Conservation (phyloP, 2,113 vertebrate genomes). For the Tenebrosternarchus preto region DNA sequence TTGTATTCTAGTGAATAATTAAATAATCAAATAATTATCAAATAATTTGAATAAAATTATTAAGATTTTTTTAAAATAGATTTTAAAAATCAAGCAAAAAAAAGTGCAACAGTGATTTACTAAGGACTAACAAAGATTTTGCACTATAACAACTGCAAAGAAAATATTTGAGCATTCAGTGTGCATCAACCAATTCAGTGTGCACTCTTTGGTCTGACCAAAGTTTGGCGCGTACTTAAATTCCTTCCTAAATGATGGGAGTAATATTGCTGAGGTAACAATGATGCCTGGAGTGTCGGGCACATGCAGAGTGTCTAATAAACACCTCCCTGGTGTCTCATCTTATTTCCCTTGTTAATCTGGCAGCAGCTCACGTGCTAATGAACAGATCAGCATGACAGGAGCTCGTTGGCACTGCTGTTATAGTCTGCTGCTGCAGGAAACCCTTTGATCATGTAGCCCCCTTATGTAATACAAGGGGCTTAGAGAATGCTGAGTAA, state of each 20-base stretch:
- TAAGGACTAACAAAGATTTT: too few species aligned
- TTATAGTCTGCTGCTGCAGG: constrained; percentile 13
- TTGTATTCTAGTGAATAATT: too few species aligned
- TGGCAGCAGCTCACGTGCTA: constrained; percentile 53
- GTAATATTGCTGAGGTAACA: constrained; percentile 15
- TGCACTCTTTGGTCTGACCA: background rate
- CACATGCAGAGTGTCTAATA: constrained; percentile 56
- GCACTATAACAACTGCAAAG: too few species aligned
- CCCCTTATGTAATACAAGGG: background rate
- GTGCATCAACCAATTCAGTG: background rate
- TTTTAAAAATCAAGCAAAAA: too few species aligned
- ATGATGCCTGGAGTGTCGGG: background rate
- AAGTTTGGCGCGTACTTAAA: background rate
- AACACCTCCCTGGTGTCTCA: constrained; percentile 62
- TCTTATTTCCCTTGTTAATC: constrained; percentile 58
- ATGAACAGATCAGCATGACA: constrained; percentile 66
- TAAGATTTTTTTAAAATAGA: too few species aligned
- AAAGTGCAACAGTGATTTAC: too few species aligned
- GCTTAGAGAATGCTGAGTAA: background rate
- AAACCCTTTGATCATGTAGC: constrained; percentile 4
- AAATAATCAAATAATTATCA: too few species aligned
- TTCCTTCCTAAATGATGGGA: constrained; percentile 14
- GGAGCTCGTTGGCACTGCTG: constrained; percentile 47
- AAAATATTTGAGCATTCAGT: background rate
- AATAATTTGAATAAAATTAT: too few species aligned